Base-by-base conservation (phyloP, 2,113 vertebrate species). In the Zosterops hypoxanthus region DNA sequence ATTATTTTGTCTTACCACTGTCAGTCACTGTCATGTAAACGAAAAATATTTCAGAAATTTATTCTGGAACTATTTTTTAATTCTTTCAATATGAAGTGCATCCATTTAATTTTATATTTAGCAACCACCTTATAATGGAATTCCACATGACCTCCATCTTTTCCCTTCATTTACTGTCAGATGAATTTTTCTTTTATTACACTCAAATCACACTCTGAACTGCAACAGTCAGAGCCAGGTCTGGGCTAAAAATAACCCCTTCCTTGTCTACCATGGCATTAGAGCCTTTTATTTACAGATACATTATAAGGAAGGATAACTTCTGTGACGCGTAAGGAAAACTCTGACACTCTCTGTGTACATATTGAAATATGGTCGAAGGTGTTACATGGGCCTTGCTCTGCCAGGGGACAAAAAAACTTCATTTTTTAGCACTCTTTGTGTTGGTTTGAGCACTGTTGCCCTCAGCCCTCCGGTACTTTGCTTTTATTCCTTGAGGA, bases 331-430 rank as follows among this genome's bases (percentile, higher is more conserved):
- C 76, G 36, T 26, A 14, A 68, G 42, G 69, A 63, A 50, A 55
- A 9, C 50, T 55, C 34, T n/a, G 36, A 2, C 41, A 21, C 28
- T 10, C 17, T 39, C 29, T 1, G 1, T 16, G 31, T 36, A 12
- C 19, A 11, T 3, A 4, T 1, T 61, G 82, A 31, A 28, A 8
- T 4, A 0, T 11, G 23, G 5, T 11, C 42, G 9, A 9, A 34
- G 0, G 2, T 24, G 23, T 42, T 16, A 0, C 0, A 0, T 22
- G 5, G 59, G 26, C 3, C 19, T 21, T 65, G 3, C 63, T 36
- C 18, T 78, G 82, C 61, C 47, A 6, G 33, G 56, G 34, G 2
- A 4, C n/a, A 25, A 50, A 60, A 60, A 31, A 44, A 21, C 9
- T 39, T 7, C 50, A 1, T 0, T 44, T 65, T 64, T 39, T 34